phyloP scores from a whole-genome alignment of 2,888 invertebrate species.

The Andrena flavipes region DNA sequence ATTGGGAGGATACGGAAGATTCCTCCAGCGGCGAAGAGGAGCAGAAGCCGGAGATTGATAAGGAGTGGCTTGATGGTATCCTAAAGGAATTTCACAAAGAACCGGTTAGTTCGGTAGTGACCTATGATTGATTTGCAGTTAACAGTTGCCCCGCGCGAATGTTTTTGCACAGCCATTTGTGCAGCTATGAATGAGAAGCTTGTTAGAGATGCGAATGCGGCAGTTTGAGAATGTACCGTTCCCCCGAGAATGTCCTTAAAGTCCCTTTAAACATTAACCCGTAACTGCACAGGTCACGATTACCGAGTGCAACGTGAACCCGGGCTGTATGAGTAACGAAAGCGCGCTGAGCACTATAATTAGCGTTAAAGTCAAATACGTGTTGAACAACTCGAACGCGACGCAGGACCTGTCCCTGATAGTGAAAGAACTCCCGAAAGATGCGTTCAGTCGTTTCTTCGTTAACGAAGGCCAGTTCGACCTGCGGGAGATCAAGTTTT shows the following conservation, averaged over 20 bases:
- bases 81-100: conserved; percentile 85
- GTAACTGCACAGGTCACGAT: conserved; percentile 80
- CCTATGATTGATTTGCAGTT: conserved; percentile 35
- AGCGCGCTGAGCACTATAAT: conserved; percentile 92
- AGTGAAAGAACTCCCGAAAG: conserved; percentile 91
- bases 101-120: conserved; percentile 64
- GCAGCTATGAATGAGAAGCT: conserved; percentile 16
- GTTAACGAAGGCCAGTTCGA: conserved; percentile 94
- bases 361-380: conserved; percentile 90
- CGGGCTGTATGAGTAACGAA: conserved; percentile 89
- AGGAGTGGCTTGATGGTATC: conserved; percentile 87
- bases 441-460: conserved; percentile 92
- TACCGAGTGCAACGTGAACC: conserved; percentile 86
- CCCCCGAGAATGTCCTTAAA: conserved; percentile 10
- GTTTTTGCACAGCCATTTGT: conserved; percentile 36
- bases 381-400: conserved; percentile 36
- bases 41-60: conserved; percentile 87
- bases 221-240: conserved; percentile 10
- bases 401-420: conserved; percentile 86
- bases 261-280: conserved; percentile 37
- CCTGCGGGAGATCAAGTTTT: conserved; percentile 92
- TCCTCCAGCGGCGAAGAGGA: conserved; percentile 84
- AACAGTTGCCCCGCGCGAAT: conserved; percentile 31
- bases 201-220: conserved; percentile 19
- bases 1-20: conserved; percentile 85